Conservation (phyloP, 2,797 vertebrate species). For the Onychomys arenicola region DNA sequence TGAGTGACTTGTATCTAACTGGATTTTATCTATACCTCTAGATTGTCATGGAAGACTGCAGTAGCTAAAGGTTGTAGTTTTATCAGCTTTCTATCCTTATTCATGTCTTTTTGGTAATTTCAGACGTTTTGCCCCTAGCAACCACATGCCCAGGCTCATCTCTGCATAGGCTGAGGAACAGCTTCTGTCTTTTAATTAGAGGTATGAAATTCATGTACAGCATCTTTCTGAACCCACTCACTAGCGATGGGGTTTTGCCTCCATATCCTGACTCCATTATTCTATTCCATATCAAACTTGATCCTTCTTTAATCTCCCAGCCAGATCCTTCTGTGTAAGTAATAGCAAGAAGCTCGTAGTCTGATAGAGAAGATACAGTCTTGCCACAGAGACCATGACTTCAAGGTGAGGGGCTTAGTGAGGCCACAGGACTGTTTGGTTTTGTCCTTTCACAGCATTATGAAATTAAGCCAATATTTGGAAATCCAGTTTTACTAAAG, state of each 20-base stretch:
- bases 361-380: neutral
- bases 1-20: neutral
- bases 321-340: neutral
- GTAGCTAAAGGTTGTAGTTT: neutral
- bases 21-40: neutral
- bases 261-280: neutral
- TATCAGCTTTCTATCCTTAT: neutral
- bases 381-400: neutral
- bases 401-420: neutral
- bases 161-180: rapidly evolving
- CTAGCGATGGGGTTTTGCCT: neutral
- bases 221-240: neutral
- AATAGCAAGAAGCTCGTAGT: neutral
- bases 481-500: neutral
- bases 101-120: neutral
- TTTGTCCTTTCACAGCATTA: neutral
- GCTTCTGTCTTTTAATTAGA: neutral
- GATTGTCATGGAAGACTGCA: neutral
- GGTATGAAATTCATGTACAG: neutral
- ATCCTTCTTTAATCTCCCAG: neutral
- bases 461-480: neutral
- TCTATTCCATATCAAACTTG: neutral
- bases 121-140: neutral
- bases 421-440: neutral
- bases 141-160: neutral